phyloP scores from a whole-genome alignment of 2,888 invertebrate species.

The Hypselothyrea guttata region DNA sequence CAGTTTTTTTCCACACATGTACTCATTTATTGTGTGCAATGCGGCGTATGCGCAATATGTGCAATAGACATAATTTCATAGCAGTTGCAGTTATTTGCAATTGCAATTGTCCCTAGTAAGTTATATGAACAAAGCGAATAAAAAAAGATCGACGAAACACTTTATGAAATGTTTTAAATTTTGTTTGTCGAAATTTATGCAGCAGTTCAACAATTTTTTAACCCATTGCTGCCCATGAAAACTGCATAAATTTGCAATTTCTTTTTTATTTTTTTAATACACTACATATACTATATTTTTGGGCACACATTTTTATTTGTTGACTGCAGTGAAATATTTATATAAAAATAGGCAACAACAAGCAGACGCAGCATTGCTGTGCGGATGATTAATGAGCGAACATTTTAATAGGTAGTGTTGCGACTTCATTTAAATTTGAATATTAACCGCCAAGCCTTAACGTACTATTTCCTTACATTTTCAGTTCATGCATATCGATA shows the following conservation, averaged over 20 bases:
- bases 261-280: conserved; percentile 40
- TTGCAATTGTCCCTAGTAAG: conserved; percentile 20
- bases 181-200: conserved; percentile 53
- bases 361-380: conserved; percentile 29
- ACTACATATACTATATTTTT: conserved; percentile 1
- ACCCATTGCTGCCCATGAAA: conserved; percentile 52
- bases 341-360: conserved; percentile 56
- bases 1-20: conserved; percentile 26
- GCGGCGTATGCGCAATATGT: conserved; percentile 70
- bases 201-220: conserved; percentile 50
- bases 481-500: too few species aligned
- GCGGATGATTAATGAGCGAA: conserved; percentile 73
- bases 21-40: conserved; percentile 59
- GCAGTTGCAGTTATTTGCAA: conserved; percentile 56
- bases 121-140: conserved; percentile 7
- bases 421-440: not conserved
- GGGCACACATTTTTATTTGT: conserved; percentile 15
- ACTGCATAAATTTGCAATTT: conserved; percentile 69
- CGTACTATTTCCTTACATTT: too few species aligned
- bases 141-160: conserved; percentile 45
- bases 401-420: conserved; percentile 68
- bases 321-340: conserved; percentile 45
- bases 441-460: too few species aligned
- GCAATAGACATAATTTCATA: conserved; percentile 57
- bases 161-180: conserved; percentile 65